A percentile compares a stretch with the other conserved stretches of the same genome.
Evolutionary conservation across 2,888 invertebrate species (phyloP).

Genomic region (Pedicia rivosa): DNA sequence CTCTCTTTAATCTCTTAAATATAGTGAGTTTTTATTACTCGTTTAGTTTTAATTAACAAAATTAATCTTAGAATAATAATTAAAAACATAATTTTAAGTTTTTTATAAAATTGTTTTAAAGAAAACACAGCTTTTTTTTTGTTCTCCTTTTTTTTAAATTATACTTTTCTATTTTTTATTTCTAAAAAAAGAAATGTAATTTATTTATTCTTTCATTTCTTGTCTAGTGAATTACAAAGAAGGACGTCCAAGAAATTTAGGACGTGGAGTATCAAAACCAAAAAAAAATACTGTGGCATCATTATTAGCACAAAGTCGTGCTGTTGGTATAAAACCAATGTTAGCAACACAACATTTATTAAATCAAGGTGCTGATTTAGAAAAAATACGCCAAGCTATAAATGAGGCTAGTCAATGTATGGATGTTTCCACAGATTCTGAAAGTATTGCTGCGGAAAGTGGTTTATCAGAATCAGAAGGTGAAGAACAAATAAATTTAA

Average conservation of each 20-base stretch:
- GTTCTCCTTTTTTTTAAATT: too few species aligned
- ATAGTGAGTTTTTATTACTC: too few species aligned
- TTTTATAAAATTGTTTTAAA: too few species aligned
- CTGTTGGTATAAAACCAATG: conserved; percentile 63
- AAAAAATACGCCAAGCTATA: conserved; percentile 38
- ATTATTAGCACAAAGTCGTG: conserved; percentile 69
- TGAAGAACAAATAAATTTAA: conserved; percentile 31
- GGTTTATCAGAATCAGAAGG: conserved; percentile 41
- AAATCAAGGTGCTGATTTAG: conserved; percentile 33
- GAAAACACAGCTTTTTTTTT: too few species aligned
- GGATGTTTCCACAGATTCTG: conserved; percentile 41
- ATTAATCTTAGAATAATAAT: too few species aligned
- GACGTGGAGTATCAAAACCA: conserved; percentile 75
- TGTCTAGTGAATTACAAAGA: conserved; percentile 41
- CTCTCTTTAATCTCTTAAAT: too few species aligned
- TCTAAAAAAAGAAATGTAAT: too few species aligned
- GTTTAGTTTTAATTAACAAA: too few species aligned
- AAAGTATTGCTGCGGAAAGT: conserved; percentile 39
- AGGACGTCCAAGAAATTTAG: conserved; percentile 67
- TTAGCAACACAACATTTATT: conserved; percentile 52
- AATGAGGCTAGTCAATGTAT: conserved; percentile 34
- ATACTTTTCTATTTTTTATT: too few species aligned
- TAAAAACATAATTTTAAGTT: too few species aligned
- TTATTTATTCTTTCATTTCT: too few species aligned
- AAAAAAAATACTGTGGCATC: conserved; percentile 89